phyloP scores from a whole-genome alignment of 2,888 invertebrate genomes.

The Sussaba pulchella region DNA sequence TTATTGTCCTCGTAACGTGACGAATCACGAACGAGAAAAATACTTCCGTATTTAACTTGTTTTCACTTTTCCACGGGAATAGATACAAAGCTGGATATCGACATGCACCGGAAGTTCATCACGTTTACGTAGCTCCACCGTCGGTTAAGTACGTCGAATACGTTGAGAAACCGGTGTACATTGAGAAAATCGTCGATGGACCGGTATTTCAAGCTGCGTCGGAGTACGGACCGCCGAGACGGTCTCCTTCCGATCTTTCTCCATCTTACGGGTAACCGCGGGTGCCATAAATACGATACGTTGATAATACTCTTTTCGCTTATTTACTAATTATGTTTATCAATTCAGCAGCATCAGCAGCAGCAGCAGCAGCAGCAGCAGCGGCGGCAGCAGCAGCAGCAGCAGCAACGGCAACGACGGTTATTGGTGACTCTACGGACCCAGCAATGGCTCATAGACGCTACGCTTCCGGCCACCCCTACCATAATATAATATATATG shows the following conservation, averaged over 20 bases:
- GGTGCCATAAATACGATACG: too few relatives aligned
- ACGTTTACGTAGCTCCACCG: slow-evolving; percentile 79
- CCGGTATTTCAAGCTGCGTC: slow-evolving; percentile 77
- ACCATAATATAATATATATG: too few relatives aligned
- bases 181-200: slow-evolving; percentile 79
- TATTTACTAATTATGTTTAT: too few relatives aligned
- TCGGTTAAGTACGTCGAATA: slow-evolving; percentile 80
- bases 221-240: slow-evolving; percentile 76
- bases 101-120: slow-evolving; percentile 79
- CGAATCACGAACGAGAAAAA: background rate
- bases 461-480: too few relatives aligned
- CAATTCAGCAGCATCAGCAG: too few relatives aligned
- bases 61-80: background rate
- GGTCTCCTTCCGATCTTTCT: slow-evolving; percentile 74
- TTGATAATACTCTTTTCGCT: too few relatives aligned
- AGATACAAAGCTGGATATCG: slow-evolving; percentile 80
- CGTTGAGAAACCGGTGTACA: slow-evolving; percentile 80
- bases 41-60: slow-evolving; percentile 5
- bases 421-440: too few relatives aligned
- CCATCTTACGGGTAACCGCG: slow-evolving; percentile 76
- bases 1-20: background rate
- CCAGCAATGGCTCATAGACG: too few relatives aligned
- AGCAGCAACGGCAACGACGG: too few relatives aligned
- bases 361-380: too few relatives aligned
- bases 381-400: too few relatives aligned